Base-by-base conservation (phyloP, 2,113 vertebrate genomes). In the Pachypanchax playfairii region DNA sequence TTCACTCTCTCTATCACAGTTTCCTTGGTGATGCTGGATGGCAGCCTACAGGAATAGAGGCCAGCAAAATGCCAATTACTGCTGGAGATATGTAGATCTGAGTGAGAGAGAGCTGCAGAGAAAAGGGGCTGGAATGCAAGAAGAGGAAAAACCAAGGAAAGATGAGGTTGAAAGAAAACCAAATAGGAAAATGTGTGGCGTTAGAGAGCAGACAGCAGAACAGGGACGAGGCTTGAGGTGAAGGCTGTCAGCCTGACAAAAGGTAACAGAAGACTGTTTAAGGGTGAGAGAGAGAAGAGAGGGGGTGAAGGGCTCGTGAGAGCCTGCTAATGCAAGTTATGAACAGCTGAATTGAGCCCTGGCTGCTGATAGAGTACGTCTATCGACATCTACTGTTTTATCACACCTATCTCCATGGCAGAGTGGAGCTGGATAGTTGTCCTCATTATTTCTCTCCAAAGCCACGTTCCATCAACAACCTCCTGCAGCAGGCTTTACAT, bases 41-140 rank as follows among this genome's bases (percentile, higher is more conserved):
- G 91, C 92, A 92, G 91, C 70, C 65, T 79, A 91, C 90, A 92
- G 80, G 76, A 75, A 85, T 87, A 88, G 88, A 91, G 86, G 69
- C 88, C 88, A 91, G 93, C 91, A 92, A 93, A 93, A 94, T 92
- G 94, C 94, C 94, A 95, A 95, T 95, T 95, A 94, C 79, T 85
- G 90, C 85, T 81, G 91, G 77, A 82, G 86, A 92, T 93, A 93
- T 92, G 87, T 76, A 89, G 89, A 90, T 91, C 77, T 80, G 86
- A 79, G 84, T 15, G 75, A 59, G 85, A 75, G 80, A 66, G 55
- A 53, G 87, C 83, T 65, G 71, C 78, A 56, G 68, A 14, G 5
- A 65, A 54, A 46, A 67, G 70, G 56, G 63, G 28, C 36, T 65
- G 42, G 47, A 52, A 47, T 52, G 59, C 68, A 41, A 49, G 58